Evolutionary conservation across 2,113 vertebrate species (phyloP), one percentile per base, ranked within the genome.

Genomic region (Engraulis encrasicolus): DNA sequence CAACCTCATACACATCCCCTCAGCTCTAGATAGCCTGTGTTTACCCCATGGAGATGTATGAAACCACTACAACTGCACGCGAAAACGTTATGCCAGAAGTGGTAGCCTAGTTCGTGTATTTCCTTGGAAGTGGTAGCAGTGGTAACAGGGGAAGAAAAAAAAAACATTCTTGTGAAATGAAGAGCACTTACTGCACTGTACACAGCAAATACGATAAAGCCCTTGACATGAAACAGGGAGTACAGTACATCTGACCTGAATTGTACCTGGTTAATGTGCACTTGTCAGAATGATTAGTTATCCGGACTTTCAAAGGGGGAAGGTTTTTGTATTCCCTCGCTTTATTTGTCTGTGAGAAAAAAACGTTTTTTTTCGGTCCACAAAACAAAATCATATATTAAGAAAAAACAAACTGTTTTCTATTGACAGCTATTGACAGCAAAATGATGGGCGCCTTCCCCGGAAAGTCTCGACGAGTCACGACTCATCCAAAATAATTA

Each of bases 371-470:
- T 74, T 15, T 14, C 4, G 40, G 40, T 9, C 40, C 58, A 27
- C n/a, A 74, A 74, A 34, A 36, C 27, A 74, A 74, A 71, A 71
- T 77, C 78, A 90, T 84, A 89, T 88, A 89, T 87, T 52, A 85
- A 89, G 90, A 86, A 31, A 89, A 90, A 86, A 74, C 84, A 91
- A 92, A 90, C 61, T 78, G 50, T 40, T 9, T 2, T 54, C 90
- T 86, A 91, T 92, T 61, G 86, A 89, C 88, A 82, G 79, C 1
- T 14, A 34, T 48, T 48, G 78, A 85, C 81, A 83, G n/a, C n/a
- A n/a, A n/a, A 90, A 87, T 83, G 40, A 88, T 83, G 88, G 80
- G 83, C 84, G 74, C 82, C 80, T 85, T 87, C 85, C 85, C 85
- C 3, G 40, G 9, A 84, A 84, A 90, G 85, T 88, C 88, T 86